phyloP scores from a whole-genome alignment of 2,797 vertebrate genomes.

The Bryconaethiops microstoma region DNA sequence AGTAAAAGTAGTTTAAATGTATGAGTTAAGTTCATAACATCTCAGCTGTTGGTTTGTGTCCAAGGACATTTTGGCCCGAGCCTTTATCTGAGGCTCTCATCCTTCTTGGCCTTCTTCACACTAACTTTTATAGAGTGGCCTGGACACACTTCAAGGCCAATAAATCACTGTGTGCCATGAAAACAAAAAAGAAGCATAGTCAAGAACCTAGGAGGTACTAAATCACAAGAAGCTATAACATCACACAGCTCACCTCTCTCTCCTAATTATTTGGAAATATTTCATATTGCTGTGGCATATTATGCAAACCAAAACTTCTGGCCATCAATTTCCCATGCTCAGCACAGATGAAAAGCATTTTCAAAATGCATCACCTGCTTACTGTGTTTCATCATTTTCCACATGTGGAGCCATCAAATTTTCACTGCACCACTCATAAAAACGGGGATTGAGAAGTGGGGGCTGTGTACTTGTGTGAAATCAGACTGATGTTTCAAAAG shows the following conservation, averaged over 20 bases:
- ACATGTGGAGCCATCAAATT: constrained; percentile 23
- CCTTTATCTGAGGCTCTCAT: not conserved
- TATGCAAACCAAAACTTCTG: not conserved
- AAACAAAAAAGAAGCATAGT: not conserved
- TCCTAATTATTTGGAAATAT: constrained; percentile 22
- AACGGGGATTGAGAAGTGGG: not conserved
- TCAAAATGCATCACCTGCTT: not conserved
- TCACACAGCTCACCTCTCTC: not conserved
- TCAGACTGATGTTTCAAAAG: constrained; percentile 50
- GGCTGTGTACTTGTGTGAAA: constrained; percentile 33
- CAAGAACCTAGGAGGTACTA: not conserved
- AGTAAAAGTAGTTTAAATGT: not conserved
- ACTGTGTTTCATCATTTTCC: constrained; percentile 9
- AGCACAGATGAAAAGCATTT: constrained; percentile 9
- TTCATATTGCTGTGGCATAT: not conserved
- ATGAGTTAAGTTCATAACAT: not conserved
- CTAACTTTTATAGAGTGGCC: constrained; percentile 20
- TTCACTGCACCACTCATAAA: constrained; percentile 25
- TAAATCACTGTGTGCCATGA: not conserved
- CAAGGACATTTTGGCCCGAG: constrained; percentile 8
- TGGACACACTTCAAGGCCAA: constrained; percentile 10
- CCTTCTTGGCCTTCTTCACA: constrained; percentile 1
- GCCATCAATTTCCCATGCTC: constrained; percentile 9
- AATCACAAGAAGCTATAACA: constrained; percentile 17
- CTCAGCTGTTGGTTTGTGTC: not conserved